These are phyloP conservation scores for Scolopax mira DNA, from an alignment of 2,113 vertebrate genomes.

Conservation along the genomic window DNA sequence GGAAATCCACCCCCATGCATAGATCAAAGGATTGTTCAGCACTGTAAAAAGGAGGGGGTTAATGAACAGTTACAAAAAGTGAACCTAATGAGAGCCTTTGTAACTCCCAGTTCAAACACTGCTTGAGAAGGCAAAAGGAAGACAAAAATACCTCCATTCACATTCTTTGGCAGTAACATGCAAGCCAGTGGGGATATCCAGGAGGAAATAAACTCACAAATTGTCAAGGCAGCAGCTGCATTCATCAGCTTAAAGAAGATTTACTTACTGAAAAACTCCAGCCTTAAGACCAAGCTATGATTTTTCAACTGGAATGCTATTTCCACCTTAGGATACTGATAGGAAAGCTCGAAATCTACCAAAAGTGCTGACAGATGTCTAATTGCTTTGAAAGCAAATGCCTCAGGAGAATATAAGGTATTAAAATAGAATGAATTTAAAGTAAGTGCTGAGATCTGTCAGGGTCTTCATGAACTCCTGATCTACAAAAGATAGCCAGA, in stretches of 20 bases:
- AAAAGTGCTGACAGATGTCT: constrained; percentile 52
- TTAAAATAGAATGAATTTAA: constrained; percentile 37
- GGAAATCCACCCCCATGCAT: not conserved
- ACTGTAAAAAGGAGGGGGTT: not conserved
- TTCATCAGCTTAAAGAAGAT: constrained; percentile 62
- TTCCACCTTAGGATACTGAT: constrained; percentile 58
- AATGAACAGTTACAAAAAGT: not conserved
- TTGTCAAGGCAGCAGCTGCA: constrained; percentile 59
- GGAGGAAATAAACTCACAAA: constrained; percentile 63
- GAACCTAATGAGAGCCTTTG: constrained; percentile 24
- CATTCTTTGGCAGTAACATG: constrained; percentile 53
- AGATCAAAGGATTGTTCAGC: not conserved
- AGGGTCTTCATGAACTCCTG: not conserved
- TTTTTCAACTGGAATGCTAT: constrained; percentile 60
- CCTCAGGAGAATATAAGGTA: constrained; percentile 42
- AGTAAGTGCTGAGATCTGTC: constrained; percentile 33
- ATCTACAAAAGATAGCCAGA: not conserved
- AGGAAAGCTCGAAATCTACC: constrained; percentile 7
- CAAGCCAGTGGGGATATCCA: constrained; percentile 59
- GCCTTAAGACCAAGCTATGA: constrained; percentile 11
- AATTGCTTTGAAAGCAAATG: constrained; percentile 64
- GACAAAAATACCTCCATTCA: constrained; percentile 31
- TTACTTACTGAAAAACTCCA: constrained; percentile 50
- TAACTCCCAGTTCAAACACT: constrained; percentile 23
- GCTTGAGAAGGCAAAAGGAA: constrained; percentile 29